A percentile compares a stretch with the other conserved stretches of the same genome.
Evolutionary conservation across 2,797 vertebrate genomes (phyloP).

Genomic region (Diceros bicornis): DNA sequence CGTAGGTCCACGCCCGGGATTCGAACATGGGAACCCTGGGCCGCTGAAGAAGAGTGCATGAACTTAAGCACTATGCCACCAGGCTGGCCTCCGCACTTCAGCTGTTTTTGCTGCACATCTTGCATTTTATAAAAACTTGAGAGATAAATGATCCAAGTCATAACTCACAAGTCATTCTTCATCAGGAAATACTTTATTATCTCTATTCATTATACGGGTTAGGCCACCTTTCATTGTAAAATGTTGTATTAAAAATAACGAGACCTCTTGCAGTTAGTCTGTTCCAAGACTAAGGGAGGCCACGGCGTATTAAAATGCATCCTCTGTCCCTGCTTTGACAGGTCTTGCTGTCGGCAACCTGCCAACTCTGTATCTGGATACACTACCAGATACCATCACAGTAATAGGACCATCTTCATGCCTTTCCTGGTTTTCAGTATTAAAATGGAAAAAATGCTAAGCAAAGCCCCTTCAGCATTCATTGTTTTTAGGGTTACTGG

Average conservation of each 20-base stretch:
- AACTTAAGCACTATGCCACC: too few species aligned
- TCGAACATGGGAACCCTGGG: too few species aligned
- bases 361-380: constrained; percentile 69
- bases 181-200: constrained; percentile 54
- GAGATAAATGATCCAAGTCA: constrained; percentile 38
- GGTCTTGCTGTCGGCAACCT: constrained; percentile 77
- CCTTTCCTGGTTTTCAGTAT: constrained; percentile 71
- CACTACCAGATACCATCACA: constrained; percentile 75
- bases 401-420: constrained; percentile 65
- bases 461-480: constrained; percentile 72
- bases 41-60: too few species aligned
- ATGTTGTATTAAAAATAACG: not conserved
- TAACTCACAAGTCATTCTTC: constrained; percentile 29
- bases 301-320: constrained; percentile 26
- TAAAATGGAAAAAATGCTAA: constrained; percentile 80
- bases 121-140: constrained; percentile 21
- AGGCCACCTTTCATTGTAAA: constrained; percentile 37
- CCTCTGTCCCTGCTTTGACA: constrained; percentile 69
- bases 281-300: not conserved
- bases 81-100: not conserved
- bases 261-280: not conserved
- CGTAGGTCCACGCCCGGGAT: too few species aligned
- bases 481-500: constrained; percentile 76
- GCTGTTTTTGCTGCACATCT: not conserved
- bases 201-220: constrained; percentile 47